A percentile compares a stretch with the other conserved stretches of the same genome.
Conservation (phyloP, 2,113 vertebrate species). For the Clupea harengus region DNA sequence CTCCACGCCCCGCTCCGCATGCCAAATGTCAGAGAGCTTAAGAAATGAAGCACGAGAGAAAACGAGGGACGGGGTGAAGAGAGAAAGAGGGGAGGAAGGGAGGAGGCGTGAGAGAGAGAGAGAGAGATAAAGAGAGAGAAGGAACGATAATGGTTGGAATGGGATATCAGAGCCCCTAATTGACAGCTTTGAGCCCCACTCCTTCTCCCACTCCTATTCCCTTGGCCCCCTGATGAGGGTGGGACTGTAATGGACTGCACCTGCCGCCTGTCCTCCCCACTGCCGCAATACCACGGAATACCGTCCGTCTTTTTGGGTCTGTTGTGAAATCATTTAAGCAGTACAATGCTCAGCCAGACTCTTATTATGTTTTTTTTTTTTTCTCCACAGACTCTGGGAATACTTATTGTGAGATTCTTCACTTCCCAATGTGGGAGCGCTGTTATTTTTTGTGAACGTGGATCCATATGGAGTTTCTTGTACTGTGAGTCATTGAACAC, state of each 20-base stretch:
- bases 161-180: conserved; percentile 7
- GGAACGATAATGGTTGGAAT: conserved; percentile 9
- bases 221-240: conserved; percentile 30
- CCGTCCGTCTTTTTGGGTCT: not conserved
- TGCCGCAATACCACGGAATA: not conserved
- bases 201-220: conserved; percentile 32
- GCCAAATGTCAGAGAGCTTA: conserved; percentile 38
- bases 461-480: not conserved
- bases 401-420: not conserved
- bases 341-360: not conserved
- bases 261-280: conserved; percentile 16
- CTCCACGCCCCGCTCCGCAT: conserved; percentile 33
- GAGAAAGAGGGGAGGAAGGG: not conserved
- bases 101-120: not conserved
- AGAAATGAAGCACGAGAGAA: conserved; percentile 31
- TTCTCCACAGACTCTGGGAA: not conserved
- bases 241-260: conserved; percentile 31
- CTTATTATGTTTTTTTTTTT: not conserved
- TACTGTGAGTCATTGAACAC: not conserved
- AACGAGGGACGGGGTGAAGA: conserved; percentile 4
- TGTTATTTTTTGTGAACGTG: conserved; percentile 9
- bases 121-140: conserved; percentile 4
- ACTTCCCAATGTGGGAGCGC: not conserved
- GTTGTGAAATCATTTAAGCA: not conserved
- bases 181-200: not conserved